Conservation (phyloP, 1,140 invertebrate genomes). For the Sarcophaga bullata region DNA sequence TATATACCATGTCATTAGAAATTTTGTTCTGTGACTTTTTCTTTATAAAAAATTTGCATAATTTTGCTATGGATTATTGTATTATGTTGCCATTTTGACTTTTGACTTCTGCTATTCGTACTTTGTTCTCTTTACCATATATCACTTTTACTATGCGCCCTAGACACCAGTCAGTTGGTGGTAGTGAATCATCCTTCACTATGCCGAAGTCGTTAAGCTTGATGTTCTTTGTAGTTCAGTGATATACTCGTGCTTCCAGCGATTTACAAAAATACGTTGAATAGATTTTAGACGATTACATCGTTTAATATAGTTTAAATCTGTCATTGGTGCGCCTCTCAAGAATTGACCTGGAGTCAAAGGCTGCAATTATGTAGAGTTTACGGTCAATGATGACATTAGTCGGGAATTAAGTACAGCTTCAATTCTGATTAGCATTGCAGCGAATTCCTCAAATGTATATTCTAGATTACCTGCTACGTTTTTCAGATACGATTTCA, state of each 20-base stretch:
- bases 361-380: neutral
- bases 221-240: neutral
- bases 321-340: too few relatives aligned
- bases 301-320: neutral
- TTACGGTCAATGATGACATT: neutral
- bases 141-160: conserved; percentile 58
- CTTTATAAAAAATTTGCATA: too few relatives aligned
- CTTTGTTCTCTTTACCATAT: conserved; percentile 57
- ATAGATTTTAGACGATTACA: neutral
- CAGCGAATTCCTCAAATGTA: neutral
- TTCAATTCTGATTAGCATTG: neutral
- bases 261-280: neutral
- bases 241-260: conserved; percentile 14
- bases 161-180: conserved; percentile 54
- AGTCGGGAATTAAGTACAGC: neutral
- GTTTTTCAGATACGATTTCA: neutral
- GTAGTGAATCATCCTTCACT: neutral
- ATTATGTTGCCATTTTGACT: neutral
- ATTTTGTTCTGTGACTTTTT: too few relatives aligned
- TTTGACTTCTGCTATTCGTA: conserved; percentile 50
- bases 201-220: neutral
- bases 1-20: too few relatives aligned
- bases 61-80: neutral
- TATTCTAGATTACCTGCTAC: neutral
- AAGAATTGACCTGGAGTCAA: neutral